Percentiles rank a stretch among this genome's conserved stretches.
Conservation (phyloP, 2,888 invertebrate genomes). For the Acanthosoma haemorrhoidale region DNA sequence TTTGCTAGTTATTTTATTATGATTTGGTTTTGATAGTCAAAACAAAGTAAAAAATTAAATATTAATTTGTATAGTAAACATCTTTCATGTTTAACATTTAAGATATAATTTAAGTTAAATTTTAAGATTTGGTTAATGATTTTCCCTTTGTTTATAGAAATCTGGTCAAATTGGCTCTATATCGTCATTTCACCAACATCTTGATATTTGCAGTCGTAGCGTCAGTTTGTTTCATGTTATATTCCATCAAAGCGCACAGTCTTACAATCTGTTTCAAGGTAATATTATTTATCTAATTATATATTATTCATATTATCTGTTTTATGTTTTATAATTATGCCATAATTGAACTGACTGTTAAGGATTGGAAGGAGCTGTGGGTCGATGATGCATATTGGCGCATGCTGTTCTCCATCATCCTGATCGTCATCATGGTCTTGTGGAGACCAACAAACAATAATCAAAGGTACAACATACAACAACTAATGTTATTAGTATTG, state of each 20-base stretch:
- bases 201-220: slow-evolving; percentile 85
- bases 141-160: slow-evolving; percentile 59
- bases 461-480: too few relatives aligned
- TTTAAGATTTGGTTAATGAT: background rate
- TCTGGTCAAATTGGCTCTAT: slow-evolving; percentile 80
- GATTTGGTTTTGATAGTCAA: background rate
- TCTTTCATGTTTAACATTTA: too few relatives aligned
- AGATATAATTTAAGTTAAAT: too few relatives aligned
- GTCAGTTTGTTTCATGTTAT: slow-evolving; percentile 88
- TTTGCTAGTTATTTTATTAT: too few relatives aligned
- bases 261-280: slow-evolving; percentile 70
- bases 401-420: slow-evolving; percentile 78
- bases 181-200: slow-evolving; percentile 91
- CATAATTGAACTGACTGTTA: slow-evolving; percentile 31
- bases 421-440: slow-evolving; percentile 87
- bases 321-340: background rate
- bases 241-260: slow-evolving; percentile 78
- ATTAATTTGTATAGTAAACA: too few relatives aligned
- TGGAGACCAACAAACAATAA: slow-evolving; percentile 96
- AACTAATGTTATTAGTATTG: too few relatives aligned
- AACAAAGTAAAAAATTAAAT: too few relatives aligned
- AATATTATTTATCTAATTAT: slow-evolving; percentile 45
- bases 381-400: slow-evolving; percentile 95
- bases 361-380: slow-evolving; percentile 91
- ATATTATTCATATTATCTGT: background rate